Percentiles rank a stretch among this genome's conserved stretches.
Conservation (phyloP, 1,140 invertebrate species). For the Drosophila pallidifrons region DNA sequence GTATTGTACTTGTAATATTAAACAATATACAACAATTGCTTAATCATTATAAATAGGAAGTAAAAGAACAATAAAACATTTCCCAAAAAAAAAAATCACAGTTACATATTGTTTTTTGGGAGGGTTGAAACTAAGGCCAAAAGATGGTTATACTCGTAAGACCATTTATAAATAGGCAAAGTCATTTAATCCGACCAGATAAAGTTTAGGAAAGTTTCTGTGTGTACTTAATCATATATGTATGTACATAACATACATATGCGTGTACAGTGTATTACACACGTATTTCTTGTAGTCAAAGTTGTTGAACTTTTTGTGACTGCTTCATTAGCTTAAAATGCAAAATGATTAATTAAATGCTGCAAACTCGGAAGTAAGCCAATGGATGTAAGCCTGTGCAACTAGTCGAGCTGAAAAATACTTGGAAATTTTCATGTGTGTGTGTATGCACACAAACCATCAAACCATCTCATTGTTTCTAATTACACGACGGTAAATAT, state of each 20-base stretch:
- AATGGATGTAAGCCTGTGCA: conserved; percentile 1
- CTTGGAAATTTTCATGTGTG: conserved; percentile 8
- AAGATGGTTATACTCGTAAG: background rate
- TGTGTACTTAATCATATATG: background rate
- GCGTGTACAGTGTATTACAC: background rate
- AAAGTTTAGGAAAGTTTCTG: conserved; percentile 4
- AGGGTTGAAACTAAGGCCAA: background rate
- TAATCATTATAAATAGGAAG: conserved; percentile 10
- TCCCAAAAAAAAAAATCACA: background rate
- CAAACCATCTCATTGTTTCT: conserved; percentile 15
- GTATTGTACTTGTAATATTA: conserved; percentile 5
- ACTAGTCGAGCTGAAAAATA: background rate
- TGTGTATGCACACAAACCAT: conserved; percentile 2
- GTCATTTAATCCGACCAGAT: conserved; percentile 8
- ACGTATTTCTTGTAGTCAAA: background rate
- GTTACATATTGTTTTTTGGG: no score
- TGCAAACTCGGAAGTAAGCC: conserved; percentile 10
- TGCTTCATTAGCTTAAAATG: conserved; percentile 20
- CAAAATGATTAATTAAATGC: conserved; percentile 21
- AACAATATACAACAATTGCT: conserved; percentile 6
- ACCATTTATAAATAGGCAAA: conserved; percentile 1
- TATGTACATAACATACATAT: background rate
- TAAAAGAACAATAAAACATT: conserved; percentile 24
- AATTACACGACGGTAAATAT: conserved; percentile 18
- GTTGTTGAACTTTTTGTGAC: conserved; percentile 16